A percentile compares a stretch with the other conserved stretches of the same genome.
phyloP scores from a whole-genome alignment of 2,113 vertebrate species.

The Eclectus roratus region DNA sequence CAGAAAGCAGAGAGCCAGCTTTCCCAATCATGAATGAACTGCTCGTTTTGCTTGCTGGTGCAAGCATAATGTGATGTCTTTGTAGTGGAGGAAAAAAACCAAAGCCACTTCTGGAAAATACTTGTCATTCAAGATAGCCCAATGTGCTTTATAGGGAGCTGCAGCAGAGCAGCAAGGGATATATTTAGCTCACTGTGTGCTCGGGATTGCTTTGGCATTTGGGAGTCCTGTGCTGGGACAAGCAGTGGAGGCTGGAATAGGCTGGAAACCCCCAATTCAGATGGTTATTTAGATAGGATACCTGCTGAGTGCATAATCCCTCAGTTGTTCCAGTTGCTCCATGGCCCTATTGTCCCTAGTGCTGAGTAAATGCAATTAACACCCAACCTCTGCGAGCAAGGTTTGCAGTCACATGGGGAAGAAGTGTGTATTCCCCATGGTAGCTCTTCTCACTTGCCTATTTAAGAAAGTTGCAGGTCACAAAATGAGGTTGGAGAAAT shows the following conservation, averaged over 20 bases:
- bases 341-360: not conserved
- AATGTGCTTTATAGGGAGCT: not conserved
- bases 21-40: not conserved
- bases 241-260: not conserved
- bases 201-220: not conserved
- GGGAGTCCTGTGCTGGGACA: not conserved
- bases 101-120: not conserved
- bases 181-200: not conserved
- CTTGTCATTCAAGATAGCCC: not conserved
- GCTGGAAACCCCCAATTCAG: not conserved
- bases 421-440: not conserved
- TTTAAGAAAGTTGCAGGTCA: not conserved
- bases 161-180: not conserved
- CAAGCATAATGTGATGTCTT: not conserved
- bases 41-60: not conserved
- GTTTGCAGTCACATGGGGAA: not conserved
- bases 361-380: not conserved
- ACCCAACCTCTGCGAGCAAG: not conserved
- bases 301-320: not conserved
- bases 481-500: not conserved
- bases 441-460: not conserved
- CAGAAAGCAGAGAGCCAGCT: not conserved
- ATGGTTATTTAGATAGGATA: not conserved
- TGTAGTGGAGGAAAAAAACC: not conserved
- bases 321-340: not conserved